Evolutionary conservation across 2,888 invertebrate genomes (phyloP).

Genomic region (Hololepta plana): DNA sequence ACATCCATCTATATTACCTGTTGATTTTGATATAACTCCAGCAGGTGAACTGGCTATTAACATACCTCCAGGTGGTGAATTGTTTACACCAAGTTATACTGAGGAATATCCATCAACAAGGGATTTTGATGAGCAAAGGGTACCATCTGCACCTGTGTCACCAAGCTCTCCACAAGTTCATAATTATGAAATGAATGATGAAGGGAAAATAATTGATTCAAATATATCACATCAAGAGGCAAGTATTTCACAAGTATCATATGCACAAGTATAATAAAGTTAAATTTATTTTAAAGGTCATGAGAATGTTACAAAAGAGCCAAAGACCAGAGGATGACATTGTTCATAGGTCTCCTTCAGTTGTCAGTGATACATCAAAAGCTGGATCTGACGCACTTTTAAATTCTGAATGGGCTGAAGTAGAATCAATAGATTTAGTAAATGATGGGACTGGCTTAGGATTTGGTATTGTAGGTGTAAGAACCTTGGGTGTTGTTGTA

Average conservation of each 20-base stretch:
- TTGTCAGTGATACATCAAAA: conserved; percentile 47
- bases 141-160: conserved; percentile 57
- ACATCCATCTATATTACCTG: conserved; percentile 82
- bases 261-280: conserved; percentile 3
- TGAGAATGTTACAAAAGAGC: neutral
- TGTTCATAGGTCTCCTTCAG: conserved; percentile 38
- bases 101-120: conserved; percentile 27
- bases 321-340: conserved; percentile 25
- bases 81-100: conserved; percentile 35
- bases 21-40: conserved; percentile 82
- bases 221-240: conserved; percentile 73
- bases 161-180: conserved; percentile 51
- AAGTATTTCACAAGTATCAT: conserved; percentile 8
- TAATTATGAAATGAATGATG: conserved; percentile 57
- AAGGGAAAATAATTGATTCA: conserved; percentile 58
- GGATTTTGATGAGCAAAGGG: conserved; percentile 60
- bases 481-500: conserved; percentile 97
- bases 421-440: conserved; percentile 91
- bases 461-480: conserved; percentile 94
- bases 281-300: conserved; percentile 1
- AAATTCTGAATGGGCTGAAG: conserved; percentile 86
- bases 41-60: conserved; percentile 49
- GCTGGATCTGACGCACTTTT: conserved; percentile 48
- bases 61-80: conserved; percentile 37
- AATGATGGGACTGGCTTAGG: conserved; percentile 97